phyloP scores from a whole-genome alignment of 2,113 vertebrate species.

The Alces alces region DNA sequence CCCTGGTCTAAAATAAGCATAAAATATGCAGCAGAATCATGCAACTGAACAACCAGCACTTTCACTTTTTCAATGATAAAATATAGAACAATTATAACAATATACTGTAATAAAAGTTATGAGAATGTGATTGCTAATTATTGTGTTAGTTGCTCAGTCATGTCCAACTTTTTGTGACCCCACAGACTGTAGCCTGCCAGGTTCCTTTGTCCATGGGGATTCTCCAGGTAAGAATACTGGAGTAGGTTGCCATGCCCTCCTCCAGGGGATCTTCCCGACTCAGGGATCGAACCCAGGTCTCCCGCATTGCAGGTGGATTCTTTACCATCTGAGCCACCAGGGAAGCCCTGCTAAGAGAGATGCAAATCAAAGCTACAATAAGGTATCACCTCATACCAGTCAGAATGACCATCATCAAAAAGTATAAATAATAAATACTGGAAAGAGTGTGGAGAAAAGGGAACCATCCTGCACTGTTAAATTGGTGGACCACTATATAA shows the following conservation, averaged over 20 bases:
- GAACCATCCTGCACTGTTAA: neutral
- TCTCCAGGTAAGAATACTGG: neutral
- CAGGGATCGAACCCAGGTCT: neutral
- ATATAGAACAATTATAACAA: neutral
- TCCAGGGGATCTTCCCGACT: neutral
- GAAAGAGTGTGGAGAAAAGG: neutral
- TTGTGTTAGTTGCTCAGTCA: neutral
- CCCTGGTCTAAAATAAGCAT: neutral
- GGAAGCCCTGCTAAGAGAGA: neutral
- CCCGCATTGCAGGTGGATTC: neutral
- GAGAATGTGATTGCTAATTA: neutral
- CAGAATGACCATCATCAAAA: neutral
- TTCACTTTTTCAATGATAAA: neutral
- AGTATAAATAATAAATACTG: neutral
- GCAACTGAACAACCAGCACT: neutral
- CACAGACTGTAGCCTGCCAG: neutral
- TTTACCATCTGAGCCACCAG: neutral
- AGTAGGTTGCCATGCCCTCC: neutral
- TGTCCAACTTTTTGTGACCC: neutral
- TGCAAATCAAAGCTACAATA: neutral
- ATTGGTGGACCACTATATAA: neutral
- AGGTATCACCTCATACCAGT: neutral
- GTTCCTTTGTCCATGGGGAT: neutral
- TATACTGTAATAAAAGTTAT: neutral
- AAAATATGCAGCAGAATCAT: neutral